Base-by-base conservation (phyloP, 2,888 invertebrate genomes). In the Melanargia galathea region DNA sequence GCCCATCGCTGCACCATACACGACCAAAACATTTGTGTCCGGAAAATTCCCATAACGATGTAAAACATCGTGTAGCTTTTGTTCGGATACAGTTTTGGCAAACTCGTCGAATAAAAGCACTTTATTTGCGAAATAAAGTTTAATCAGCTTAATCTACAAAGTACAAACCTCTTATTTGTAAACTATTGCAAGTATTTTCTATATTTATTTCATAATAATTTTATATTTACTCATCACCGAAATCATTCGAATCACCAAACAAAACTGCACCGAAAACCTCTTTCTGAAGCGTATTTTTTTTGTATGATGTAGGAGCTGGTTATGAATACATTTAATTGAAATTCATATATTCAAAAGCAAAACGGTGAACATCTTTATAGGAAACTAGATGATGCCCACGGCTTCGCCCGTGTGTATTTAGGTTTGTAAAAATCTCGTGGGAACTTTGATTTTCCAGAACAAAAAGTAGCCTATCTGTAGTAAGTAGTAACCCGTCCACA, bases 1-100 rank as follows among this genome's bases (percentile, higher is more conserved):
- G 70, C 70, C 71, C 68, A 67, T 64, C 62, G 30, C 35, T 52
- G 52, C 55, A 63, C 52, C 52, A 62, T 63, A 68, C 62, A 65
- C 64, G 65, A 67, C 69, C 67, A 69, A 46, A 66, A 62, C 62
- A 66, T 63, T 65, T 65, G 61, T 52, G 64, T 60, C 63, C 63
- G 64, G 59, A 56, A 63, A 65, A 63, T 57, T 63, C 58, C 67
- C 60, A 61, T 64, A 54, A 67, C 63, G 54, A 64, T 69, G 65
- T 58, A 58, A 59, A 67, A 68, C 66, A 68, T 64, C 66, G 55
- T 64, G 66, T 64, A 49, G 57, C 46, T 45, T 62, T 60, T 65
- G 48, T 62, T 45, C 62, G 46, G 52, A 64, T 56, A 46, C 35
- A 38, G 30, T 63, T 59, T 66, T 66, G 65, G 63, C 63, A 66